phyloP scores from a whole-genome alignment of 2,797 vertebrate species.

The Sternarchorhynchus goeldii region DNA sequence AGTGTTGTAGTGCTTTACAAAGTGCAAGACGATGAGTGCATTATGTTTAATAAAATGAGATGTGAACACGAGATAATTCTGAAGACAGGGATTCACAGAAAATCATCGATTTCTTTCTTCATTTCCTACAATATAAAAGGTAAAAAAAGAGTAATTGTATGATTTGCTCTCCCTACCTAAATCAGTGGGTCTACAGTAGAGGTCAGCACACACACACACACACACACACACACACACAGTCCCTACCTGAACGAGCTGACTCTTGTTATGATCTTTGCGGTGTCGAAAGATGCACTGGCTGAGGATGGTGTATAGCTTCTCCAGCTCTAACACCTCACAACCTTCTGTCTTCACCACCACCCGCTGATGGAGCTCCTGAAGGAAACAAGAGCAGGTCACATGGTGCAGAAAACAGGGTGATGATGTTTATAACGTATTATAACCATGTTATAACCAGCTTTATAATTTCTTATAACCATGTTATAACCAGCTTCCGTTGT shows the following conservation, averaged over 20 bases:
- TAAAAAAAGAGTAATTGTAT: neutral
- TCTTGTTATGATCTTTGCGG: slow-evolving; percentile 83
- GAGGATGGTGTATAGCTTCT: slow-evolving; percentile 88
- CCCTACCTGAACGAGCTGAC: slow-evolving; percentile 78
- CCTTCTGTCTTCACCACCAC: slow-evolving; percentile 74
- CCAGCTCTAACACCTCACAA: slow-evolving; percentile 81
- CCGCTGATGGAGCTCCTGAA: slow-evolving; percentile 78
- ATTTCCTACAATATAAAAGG: slow-evolving; percentile 68
- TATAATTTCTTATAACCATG: too few species aligned
- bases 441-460: too few species aligned
- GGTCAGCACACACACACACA: neutral
- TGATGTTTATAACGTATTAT: too few species aligned
- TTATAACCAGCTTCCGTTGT: too few species aligned
- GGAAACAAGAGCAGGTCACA: neutral
- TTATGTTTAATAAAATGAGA: neutral
- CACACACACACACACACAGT: slow-evolving; percentile 81
- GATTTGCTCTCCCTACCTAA: neutral
- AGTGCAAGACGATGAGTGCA: neutral
- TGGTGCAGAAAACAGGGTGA: too few species aligned
- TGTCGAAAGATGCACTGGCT: slow-evolving; percentile 90
- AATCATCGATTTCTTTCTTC: slow-evolving; percentile 72
- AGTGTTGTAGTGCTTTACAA: too few species aligned
- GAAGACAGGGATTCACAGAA: slow-evolving; percentile 42
- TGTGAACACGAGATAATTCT: too few species aligned
- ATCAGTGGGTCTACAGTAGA: neutral